Conservation (phyloP, 1,140 invertebrate species). For the Dinoponera quadriceps region DNA sequence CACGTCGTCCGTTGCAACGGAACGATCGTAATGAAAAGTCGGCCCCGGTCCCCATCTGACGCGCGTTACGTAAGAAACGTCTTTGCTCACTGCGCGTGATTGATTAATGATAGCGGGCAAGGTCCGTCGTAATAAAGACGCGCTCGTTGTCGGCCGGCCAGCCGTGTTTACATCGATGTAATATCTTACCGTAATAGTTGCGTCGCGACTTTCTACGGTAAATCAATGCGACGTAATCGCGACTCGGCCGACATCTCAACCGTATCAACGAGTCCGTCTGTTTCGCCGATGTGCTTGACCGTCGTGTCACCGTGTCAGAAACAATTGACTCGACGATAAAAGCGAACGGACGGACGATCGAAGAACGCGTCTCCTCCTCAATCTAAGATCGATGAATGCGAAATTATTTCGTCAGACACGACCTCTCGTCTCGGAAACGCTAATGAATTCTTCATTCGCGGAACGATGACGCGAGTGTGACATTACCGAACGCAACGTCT, state of each 20-base stretch:
- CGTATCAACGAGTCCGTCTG: neutral
- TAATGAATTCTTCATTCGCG: slow-evolving; percentile 33
- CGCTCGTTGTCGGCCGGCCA: slow-evolving; percentile 7
- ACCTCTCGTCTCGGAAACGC: neutral
- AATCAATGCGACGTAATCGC: slow-evolving; percentile 59
- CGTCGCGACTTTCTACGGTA: slow-evolving; percentile 62
- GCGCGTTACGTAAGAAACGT: slow-evolving; percentile 34
- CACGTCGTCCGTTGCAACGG: neutral
- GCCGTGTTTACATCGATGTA: slow-evolving; percentile 64
- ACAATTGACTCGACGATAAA: neutral
- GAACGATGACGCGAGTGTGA: neutral
- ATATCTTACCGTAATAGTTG: slow-evolving; percentile 51
- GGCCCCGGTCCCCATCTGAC: slow-evolving; percentile 5
- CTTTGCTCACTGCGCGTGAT: slow-evolving; percentile 49
- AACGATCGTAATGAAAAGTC: slow-evolving; percentile 27
- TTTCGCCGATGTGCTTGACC: no score
- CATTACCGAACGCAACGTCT: slow-evolving; percentile 1
- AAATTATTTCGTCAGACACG: neutral
- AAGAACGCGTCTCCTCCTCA: neutral
- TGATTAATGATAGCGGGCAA: slow-evolving; percentile 66
- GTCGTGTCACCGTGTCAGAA: neutral
- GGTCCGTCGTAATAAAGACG: slow-evolving; percentile 48
- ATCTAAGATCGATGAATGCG: neutral
- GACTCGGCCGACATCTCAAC: neutral
- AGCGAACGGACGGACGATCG: neutral